Evolutionary conservation across 2,797 vertebrate species (phyloP), one percentile per base, ranked within the genome.

Genomic region (Melanotaenia nigrans): DNA sequence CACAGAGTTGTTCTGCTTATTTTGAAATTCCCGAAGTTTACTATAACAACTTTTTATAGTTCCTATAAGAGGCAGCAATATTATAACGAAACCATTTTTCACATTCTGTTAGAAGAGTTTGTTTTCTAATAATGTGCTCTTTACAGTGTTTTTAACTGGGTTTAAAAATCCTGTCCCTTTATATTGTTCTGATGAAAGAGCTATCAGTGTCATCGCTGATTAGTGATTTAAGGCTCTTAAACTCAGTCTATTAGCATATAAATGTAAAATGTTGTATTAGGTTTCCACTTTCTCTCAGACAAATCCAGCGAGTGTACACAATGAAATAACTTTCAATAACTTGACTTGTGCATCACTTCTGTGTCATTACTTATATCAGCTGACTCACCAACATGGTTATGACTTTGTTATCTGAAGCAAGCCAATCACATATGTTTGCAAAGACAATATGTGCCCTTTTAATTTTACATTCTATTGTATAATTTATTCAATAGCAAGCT

Each of bases 391-490:
- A 59, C 51, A 42, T 71, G 20, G 74, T 75, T 53, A 60, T 57
- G 32, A 12, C 10, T 65, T 65, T 71, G 55, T 60, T 73, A 74
- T 75, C 45, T 3, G 35, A 68, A 58, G 56, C 12, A 59, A 78
- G 67, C 69, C 12, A 42, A 58, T 77, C 53, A 40, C 55, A 28
- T 68, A 60, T 2, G 66, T 51, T 57, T 68, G 65, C 61, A 62
- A 33, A 61, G 24, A 66, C 40, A 45, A 60, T 38, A 77, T 59
- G 36, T 67, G 60, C 67, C 67, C 73, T 81, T 87, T 81, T 32
- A 57, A 76, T 83, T 85, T 73, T 58, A 55, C 47, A 77, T 68
- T 76, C 5, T 53, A 76, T 65, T 83, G 36, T 86, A 42, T 68
- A 65, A 78, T 69, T 74, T 59, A 58, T 84, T 79, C 55, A 75